phyloP scores from a whole-genome alignment of 2,888 invertebrate genomes.

The Drosophila melanocephala region DNA sequence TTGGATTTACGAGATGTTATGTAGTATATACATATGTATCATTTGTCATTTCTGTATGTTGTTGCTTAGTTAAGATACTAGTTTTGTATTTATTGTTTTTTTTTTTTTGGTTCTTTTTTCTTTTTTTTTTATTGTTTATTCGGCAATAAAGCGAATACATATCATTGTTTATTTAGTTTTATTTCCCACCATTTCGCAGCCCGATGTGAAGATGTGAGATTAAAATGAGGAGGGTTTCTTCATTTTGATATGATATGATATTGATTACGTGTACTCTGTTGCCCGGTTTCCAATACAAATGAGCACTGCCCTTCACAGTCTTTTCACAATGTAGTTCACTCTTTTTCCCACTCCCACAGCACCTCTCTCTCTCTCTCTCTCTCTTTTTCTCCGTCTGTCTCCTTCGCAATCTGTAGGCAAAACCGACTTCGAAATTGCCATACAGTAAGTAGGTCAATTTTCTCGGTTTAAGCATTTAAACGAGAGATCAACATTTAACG shows the following conservation, averaged over 20 bases:
- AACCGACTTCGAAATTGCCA: slow-evolving; percentile 25
- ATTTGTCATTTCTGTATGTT: slow-evolving; percentile 21
- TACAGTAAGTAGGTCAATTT: slow-evolving; percentile 48
- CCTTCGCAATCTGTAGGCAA: slow-evolving; percentile 7
- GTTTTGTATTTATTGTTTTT: slow-evolving; percentile 4
- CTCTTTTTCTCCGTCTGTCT: not conserved
- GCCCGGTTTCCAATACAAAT: not conserved
- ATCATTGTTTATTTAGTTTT: slow-evolving; percentile 65
- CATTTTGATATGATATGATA: not conserved
- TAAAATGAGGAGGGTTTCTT: not conserved
- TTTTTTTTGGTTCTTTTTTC: not conserved
- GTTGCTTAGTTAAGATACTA: slow-evolving; percentile 29
- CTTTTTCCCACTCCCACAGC: slow-evolving; percentile 1
- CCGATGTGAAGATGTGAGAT: slow-evolving; percentile 3
- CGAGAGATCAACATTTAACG: slow-evolving; percentile 63
- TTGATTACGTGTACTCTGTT: not conserved
- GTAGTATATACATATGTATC: slow-evolving; percentile 6
- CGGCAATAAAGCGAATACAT: slow-evolving; percentile 71
- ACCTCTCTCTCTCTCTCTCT: not conserved
- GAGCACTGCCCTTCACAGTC: slow-evolving; percentile 6
- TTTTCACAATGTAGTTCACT: not conserved
- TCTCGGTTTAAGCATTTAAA: slow-evolving; percentile 16
- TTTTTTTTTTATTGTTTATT: slow-evolving; percentile 19
- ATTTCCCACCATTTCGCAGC: slow-evolving; percentile 23
- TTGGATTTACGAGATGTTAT: not conserved